Base-by-base conservation (phyloP, 2,888 invertebrate species). In the Fabriciana adippe region DNA sequence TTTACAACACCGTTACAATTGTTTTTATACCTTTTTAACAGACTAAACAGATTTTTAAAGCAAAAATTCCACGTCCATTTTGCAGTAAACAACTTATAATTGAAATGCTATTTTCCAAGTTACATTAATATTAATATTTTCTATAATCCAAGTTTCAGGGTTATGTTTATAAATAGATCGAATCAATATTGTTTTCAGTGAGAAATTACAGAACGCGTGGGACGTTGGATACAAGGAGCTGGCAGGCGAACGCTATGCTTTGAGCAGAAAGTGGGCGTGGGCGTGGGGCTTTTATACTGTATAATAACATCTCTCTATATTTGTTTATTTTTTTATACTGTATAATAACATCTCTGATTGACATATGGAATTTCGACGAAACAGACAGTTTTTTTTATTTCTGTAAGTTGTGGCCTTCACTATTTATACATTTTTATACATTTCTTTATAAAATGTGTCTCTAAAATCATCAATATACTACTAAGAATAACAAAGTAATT, bases 81-180 rank as follows among this genome's bases (percentile, higher is more conserved):
- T 3, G 1, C 35, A 8, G 11, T 41, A 41, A 41, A 8, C 35
- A 41, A 41, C 8, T 11, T 11, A 11, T 41, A 41, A 41, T 41
- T 41, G 35, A 41, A 41, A 41, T 2, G 1, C 35, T 41, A 41
- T 41, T 11, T 41, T 41, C 26, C 48, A n/a, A n/a, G n/a, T 26
- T 26, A n/a, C 59, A 48, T 57, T 57, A 57, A 57, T 26, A 48
- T 31, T 31, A 48, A 6, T 26, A 47, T 21, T 31, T 26, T 47
- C n/a, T 26, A n/a, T 48, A 31, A 59, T 48, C 48, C 14, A 41
- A 41, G 35, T 48, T 31, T 59, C 26, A 48, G 48, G 59, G 31
- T 59, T 59, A 59, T 8, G 13, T 13, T 47, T 59, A 48, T n/a
- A 59, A 59, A 59, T 59, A 59, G 16, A 48, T 16, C 26, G 48